Evolutionary conservation across 2,888 invertebrate species (phyloP).

Genomic region (Cataglyphis livida): DNA sequence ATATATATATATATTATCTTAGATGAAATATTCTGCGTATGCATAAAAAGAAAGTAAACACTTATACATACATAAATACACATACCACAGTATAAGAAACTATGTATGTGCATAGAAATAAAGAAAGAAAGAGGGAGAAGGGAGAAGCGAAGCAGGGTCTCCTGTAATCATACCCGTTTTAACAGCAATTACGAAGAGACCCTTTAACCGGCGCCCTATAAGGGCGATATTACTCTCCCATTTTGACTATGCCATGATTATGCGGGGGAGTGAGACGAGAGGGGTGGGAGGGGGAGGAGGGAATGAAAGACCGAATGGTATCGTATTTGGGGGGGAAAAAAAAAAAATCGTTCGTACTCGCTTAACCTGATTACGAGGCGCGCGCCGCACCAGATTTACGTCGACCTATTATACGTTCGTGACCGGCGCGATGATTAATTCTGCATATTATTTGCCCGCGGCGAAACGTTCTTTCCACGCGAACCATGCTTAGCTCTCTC

Average conservation of each 20-base stretch:
- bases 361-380: conserved; percentile 60
- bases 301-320: conserved; percentile 2
- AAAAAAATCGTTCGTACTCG: conserved; percentile 45
- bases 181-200: conserved; percentile 76
- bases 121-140: neutral
- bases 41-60: neutral
- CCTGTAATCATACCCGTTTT: conserved; percentile 79
- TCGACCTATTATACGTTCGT: conserved; percentile 37
- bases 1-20: neutral
- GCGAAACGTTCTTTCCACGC: conserved; percentile 43
- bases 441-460: conserved; percentile 51
- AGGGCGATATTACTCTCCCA: conserved; percentile 78
- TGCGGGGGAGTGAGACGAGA: conserved; percentile 40
- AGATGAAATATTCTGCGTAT: neutral
- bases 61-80: neutral
- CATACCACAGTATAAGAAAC: neutral
- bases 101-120: neutral
- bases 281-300: neutral
- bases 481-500: conserved; percentile 7
- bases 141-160: neutral
- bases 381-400: conserved; percentile 46
- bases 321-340: conserved; percentile 40
- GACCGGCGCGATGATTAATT: conserved; percentile 49
- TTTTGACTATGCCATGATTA: conserved; percentile 74
- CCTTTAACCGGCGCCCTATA: conserved; percentile 68